phyloP scores from a whole-genome alignment of 2,888 invertebrate genomes.

The Neocrepidodera transversa region DNA sequence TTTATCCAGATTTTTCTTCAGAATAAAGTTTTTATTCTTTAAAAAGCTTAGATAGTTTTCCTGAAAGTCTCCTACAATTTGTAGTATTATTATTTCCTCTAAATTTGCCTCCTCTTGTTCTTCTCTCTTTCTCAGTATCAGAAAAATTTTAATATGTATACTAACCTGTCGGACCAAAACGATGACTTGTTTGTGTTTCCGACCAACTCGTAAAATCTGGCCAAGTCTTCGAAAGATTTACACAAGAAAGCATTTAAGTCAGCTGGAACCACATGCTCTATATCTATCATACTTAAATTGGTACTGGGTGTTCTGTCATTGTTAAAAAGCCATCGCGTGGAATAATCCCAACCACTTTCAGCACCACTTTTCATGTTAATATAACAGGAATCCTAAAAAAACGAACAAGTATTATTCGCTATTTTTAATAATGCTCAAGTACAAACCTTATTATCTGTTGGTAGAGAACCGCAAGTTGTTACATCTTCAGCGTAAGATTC shows the following conservation, averaged over 20 bases:
- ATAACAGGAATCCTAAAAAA: slow-evolving; percentile 43
- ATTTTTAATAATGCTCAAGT: too few relatives aligned
- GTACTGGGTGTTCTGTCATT: slow-evolving; percentile 64
- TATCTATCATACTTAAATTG: slow-evolving; percentile 69
- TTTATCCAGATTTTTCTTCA: too few relatives aligned
- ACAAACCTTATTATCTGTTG: slow-evolving; percentile 17
- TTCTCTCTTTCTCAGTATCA: too few relatives aligned
- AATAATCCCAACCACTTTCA: slow-evolving; percentile 91
- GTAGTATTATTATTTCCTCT: too few relatives aligned
- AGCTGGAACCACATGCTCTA: slow-evolving; percentile 77
- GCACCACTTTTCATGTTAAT: slow-evolving; percentile 60
- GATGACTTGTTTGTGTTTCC: slow-evolving; percentile 61
- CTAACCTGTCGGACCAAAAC: slow-evolving; percentile 62
- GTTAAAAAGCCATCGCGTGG: slow-evolving; percentile 77
- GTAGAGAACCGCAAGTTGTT: slow-evolving; percentile 56
- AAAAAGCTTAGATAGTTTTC: too few relatives aligned
- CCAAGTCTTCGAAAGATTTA: slow-evolving; percentile 71
- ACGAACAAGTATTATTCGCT: too few relatives aligned
- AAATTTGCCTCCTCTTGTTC: too few relatives aligned
- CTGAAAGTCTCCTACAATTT: too few relatives aligned
- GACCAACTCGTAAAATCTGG: slow-evolving; percentile 66
- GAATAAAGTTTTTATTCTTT: too few relatives aligned
- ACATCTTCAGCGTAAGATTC: slow-evolving; percentile 76
- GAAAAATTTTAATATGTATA: too few relatives aligned
- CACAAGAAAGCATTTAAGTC: slow-evolving; percentile 83